A percentile compares a stretch with the other conserved stretches of the same genome.
phyloP scores from a whole-genome alignment of 2,797 vertebrate species.

The Gambusia yucatana region DNA sequence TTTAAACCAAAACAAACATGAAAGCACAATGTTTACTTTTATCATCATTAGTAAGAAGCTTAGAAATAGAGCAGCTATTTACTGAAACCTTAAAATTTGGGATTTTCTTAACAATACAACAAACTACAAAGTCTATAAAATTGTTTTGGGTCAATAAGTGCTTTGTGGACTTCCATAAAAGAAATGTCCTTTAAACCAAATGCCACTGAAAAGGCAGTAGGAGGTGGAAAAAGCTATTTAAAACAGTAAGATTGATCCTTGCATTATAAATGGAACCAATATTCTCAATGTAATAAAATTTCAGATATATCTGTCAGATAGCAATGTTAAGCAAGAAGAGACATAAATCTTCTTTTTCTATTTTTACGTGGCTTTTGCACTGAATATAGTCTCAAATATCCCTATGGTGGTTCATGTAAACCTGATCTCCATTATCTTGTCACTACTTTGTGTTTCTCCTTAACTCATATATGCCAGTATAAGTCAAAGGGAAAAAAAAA shows the following conservation, averaged over 20 bases:
- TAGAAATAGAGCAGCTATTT: neutral
- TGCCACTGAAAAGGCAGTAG: neutral
- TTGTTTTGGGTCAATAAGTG: neutral
- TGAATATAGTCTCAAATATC: constrained; percentile 26
- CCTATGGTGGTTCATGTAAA: neutral
- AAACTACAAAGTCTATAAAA: neutral
- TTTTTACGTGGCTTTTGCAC: constrained; percentile 2
- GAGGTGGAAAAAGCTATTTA: neutral
- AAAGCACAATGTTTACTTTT: neutral
- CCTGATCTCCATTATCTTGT: constrained; percentile 16
- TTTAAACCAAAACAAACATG: neutral
- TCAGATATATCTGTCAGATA: neutral
- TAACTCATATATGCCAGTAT: constrained; percentile 2
- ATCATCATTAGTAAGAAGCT: neutral
- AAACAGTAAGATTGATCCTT: neutral
- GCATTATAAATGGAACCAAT: neutral
- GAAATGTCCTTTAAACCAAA: neutral
- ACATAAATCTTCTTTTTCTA: constrained; percentile 4
- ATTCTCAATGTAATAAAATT: neutral
- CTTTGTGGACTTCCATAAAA: neutral
- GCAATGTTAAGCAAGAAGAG: neutral
- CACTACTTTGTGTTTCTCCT: constrained; percentile 10
- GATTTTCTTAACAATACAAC: neutral
- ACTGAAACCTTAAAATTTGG: neutral
- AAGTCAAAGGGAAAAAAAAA: neutral